phyloP scores from a whole-genome alignment of 2,888 invertebrate genomes.

The Epinotia ramella region DNA sequence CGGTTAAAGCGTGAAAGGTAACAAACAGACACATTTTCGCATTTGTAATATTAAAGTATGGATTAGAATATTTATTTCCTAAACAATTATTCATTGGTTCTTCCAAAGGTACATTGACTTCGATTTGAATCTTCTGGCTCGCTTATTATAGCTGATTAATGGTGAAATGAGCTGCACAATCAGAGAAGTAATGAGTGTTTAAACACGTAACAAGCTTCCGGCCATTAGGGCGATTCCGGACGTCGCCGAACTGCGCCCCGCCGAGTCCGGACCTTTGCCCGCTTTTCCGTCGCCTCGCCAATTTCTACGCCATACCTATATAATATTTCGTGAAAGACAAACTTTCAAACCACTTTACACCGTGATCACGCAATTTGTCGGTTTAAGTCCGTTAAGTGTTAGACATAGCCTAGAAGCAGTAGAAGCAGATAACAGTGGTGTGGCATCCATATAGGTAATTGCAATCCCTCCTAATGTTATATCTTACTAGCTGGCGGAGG shows the following conservation, averaged over 20 bases:
- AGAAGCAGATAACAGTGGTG: background rate
- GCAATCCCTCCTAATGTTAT: too few species aligned
- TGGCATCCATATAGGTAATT: too few species aligned
- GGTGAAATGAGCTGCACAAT: constrained; percentile 49
- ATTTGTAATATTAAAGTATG: too few species aligned
- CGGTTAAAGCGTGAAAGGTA: too few species aligned
- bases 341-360: background rate
- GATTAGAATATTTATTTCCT: too few species aligned
- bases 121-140: constrained; percentile 2
- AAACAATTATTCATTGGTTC: background rate
- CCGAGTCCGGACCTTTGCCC: constrained; percentile 53
- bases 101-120: background rate
- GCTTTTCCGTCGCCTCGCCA: constrained; percentile 32
- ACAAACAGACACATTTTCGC: too few species aligned
- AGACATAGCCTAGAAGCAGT: too few species aligned
- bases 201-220: constrained; percentile 57
- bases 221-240: constrained; percentile 47
- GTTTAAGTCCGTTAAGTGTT: background rate
- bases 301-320: background rate
- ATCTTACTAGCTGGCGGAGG: too few species aligned
- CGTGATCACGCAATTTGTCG: background rate
- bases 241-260: constrained; percentile 40
- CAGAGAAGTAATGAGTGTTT: constrained; percentile 55
- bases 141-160: constrained; percentile 38
- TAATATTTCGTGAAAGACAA: background rate